Percentiles rank a stretch among this genome's conserved stretches.
These are phyloP conservation scores for Drosophila simulans DNA, from an alignment of 1,140 invertebrate species.

Conservation along the genomic window DNA sequence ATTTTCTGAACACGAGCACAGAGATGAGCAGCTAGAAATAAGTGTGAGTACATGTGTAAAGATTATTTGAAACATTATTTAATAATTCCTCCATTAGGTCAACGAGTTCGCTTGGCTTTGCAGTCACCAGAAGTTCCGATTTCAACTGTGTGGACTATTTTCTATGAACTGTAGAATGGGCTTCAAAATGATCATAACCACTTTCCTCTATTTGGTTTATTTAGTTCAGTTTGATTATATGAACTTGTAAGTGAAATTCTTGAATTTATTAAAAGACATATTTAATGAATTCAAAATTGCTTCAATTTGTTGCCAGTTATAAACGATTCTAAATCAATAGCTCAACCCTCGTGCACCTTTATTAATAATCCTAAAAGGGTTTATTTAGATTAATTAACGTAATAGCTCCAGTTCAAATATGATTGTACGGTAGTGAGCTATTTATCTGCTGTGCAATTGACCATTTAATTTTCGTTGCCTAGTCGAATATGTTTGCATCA, in stretches of 20 bases:
- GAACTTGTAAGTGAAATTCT: constrained; percentile 16
- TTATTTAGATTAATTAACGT: constrained; percentile 2
- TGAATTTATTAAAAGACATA: not conserved
- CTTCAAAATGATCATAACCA: constrained; percentile 16
- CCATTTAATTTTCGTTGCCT: not conserved
- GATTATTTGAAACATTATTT: not conserved
- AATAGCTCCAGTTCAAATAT: not conserved
- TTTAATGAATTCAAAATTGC: not conserved
- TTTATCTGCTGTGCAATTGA: too few species aligned
- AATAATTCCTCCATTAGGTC: not conserved
- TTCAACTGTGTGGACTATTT: not conserved
- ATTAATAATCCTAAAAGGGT: constrained; percentile 7
- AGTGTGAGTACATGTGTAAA: constrained; percentile 24
- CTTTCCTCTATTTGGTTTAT: constrained; percentile 45
- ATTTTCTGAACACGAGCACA: constrained; percentile 13
- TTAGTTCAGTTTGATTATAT: constrained; percentile 59
- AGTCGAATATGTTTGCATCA: constrained; percentile 30
- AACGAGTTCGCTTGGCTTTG: not conserved
- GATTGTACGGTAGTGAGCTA: too few species aligned
- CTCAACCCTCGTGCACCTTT: not conserved
- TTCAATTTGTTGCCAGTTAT: not conserved
- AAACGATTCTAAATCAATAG: not conserved
- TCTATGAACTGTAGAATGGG: not conserved
- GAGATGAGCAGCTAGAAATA: constrained; percentile 15
- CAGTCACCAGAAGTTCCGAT: not conserved